Conservation (phyloP, 2,888 invertebrate genomes). For the Parascotia fuliginaria region DNA sequence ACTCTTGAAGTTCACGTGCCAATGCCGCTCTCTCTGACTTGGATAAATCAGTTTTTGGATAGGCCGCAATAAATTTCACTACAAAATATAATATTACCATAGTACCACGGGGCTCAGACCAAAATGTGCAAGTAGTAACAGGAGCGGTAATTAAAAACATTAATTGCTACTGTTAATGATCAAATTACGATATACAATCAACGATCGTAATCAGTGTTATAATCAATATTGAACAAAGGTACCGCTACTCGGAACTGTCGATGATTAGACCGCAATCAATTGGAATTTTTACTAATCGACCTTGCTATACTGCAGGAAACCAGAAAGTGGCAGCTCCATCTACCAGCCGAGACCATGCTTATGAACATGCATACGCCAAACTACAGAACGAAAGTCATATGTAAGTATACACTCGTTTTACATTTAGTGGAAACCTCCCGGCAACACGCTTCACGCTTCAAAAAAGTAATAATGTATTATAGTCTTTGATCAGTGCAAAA, state of each 20-base stretch:
- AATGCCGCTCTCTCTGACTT: too few species aligned
- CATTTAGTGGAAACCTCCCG: too few species aligned
- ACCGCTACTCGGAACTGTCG: slow-evolving; percentile 50
- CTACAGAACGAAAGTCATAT: slow-evolving; percentile 85
- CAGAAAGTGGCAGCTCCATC: slow-evolving; percentile 66
- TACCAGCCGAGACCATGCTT: slow-evolving; percentile 85
- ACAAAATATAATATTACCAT: background rate
- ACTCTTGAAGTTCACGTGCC: too few species aligned
- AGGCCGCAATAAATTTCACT: too few species aligned
- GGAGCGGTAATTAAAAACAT: slow-evolving; percentile 12
- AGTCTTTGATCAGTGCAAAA: too few species aligned
- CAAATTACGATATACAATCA: slow-evolving; percentile 33
- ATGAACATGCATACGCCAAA: slow-evolving; percentile 92
- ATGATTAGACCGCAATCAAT: slow-evolving; percentile 32
- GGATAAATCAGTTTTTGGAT: too few species aligned
- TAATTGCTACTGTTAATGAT: slow-evolving; percentile 33
- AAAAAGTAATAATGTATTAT: too few species aligned
- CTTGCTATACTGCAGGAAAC: slow-evolving; percentile 57
- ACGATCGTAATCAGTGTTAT: slow-evolving; percentile 24
- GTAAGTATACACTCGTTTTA: slow-evolving; percentile 53
- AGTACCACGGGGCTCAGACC: background rate
- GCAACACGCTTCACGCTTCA: too few species aligned
- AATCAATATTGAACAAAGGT: slow-evolving; percentile 33
- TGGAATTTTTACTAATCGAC: slow-evolving; percentile 27
- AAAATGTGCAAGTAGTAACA: slow-evolving; percentile 1